A percentile compares a stretch with the other conserved stretches of the same genome.
Conservation (phyloP, 2,797 vertebrate species). For the Anisognathus igniventris region DNA sequence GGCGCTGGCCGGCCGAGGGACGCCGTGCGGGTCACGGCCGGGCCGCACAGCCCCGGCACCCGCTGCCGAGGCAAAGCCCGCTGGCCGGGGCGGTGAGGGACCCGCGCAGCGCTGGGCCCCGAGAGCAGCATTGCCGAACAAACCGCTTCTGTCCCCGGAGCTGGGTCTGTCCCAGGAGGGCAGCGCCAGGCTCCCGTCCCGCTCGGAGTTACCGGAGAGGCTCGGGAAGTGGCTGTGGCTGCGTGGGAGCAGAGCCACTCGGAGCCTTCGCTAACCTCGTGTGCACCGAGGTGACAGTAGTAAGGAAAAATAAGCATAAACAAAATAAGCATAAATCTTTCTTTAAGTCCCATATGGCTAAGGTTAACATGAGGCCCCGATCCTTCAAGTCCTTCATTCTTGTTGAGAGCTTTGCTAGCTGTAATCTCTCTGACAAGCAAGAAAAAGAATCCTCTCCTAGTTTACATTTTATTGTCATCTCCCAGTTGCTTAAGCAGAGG, state of each 20-base stretch:
- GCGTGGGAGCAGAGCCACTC: accelerated
- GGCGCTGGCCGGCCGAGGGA: background rate
- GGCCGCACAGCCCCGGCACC: accelerated
- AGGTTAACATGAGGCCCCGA: background rate
- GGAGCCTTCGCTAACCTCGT: background rate
- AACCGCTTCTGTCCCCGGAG: accelerated
- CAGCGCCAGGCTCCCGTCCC: accelerated
- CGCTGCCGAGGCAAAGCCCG: accelerated
- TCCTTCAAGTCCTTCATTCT: background rate
- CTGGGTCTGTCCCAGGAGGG: background rate
- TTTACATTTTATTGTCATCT: background rate
- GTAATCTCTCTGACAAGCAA: background rate
- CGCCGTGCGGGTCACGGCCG: background rate
- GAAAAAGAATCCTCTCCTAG: background rate
- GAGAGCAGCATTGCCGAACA: accelerated
- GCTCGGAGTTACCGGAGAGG: accelerated
- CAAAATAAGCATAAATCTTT: background rate
- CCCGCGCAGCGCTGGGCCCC: background rate
- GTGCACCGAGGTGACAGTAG: background rate
- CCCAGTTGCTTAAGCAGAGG: background rate
- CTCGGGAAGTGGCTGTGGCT: background rate
- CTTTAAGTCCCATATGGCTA: background rate
- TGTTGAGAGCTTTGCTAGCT: background rate
- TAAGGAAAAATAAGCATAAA: background rate
- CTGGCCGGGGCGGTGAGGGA: accelerated